phyloP scores from a whole-genome alignment of 2,888 invertebrate genomes.

The Tinea trinotella region DNA sequence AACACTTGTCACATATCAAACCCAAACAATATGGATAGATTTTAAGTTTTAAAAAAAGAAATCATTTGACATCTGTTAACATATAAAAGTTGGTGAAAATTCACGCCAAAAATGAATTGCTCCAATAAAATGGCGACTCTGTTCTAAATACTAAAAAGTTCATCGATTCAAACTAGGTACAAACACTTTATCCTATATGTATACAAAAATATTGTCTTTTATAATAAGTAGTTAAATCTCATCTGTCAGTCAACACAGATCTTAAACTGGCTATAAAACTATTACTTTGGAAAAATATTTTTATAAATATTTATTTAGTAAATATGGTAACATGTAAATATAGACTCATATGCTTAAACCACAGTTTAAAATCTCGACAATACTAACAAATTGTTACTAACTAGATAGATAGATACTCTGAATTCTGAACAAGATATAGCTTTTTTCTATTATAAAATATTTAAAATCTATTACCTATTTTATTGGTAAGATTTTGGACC shows the following conservation, averaged over 20 bases:
- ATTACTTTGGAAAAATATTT: conserved; percentile 1
- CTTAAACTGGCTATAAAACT: not conserved
- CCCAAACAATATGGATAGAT: not conserved
- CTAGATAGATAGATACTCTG: conserved; percentile 9
- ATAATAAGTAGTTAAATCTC: conserved; percentile 4
- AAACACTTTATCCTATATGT: conserved; percentile 8
- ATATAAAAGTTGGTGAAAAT: not conserved
- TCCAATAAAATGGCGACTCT: not conserved
- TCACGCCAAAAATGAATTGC: not conserved
- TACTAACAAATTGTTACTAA: not conserved
- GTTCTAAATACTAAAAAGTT: not conserved
- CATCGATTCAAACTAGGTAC: not conserved
- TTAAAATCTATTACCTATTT: not conserved
- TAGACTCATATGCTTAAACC: conserved; percentile 6
- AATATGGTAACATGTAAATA: not conserved
- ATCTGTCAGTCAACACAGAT: conserved; percentile 1
- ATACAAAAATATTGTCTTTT: conserved; percentile 10
- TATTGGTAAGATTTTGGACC: not conserved
- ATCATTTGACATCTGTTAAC: not conserved
- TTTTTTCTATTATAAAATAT: not conserved
- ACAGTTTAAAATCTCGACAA: not conserved
- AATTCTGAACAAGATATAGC: not conserved
- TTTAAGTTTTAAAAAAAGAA: not conserved
- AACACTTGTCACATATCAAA: not conserved
- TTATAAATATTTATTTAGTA: no score